Evolutionary conservation across 2,888 invertebrate species (phyloP).

Genomic region (Drosophila antonietae): DNA sequence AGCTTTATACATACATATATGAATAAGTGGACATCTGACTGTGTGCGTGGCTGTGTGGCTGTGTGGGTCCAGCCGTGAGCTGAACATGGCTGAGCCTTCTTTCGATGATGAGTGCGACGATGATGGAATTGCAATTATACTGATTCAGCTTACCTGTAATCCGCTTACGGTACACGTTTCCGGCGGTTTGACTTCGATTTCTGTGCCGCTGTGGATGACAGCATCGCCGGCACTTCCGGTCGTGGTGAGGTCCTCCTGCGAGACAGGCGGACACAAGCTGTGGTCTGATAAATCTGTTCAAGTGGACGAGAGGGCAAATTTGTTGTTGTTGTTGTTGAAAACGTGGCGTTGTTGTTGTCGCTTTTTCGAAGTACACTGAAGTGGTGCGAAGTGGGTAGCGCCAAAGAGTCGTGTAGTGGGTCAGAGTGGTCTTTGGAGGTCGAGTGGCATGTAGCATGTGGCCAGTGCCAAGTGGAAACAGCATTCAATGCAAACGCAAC

Average conservation of each 20-base stretch:
- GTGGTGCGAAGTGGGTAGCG: conserved; percentile 30
- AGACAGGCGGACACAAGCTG: conserved; percentile 83
- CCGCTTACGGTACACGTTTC: conserved; percentile 85
- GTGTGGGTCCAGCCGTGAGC: conserved; percentile 23
- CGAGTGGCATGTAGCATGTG: conserved; percentile 27
- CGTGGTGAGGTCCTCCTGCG: conserved; percentile 82
- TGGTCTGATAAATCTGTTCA: conserved; percentile 83
- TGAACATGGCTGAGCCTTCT: conserved; percentile 43
- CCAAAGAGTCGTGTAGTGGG: conserved; percentile 27
- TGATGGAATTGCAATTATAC: conserved; percentile 75
- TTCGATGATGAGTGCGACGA: conserved; percentile 64
- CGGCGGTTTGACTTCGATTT: conserved; percentile 87
- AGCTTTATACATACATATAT: conserved; percentile 3
- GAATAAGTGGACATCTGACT: conserved; percentile 8
- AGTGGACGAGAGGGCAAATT: conserved; percentile 63
- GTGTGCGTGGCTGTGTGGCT: conserved; percentile 11
- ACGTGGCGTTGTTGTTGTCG: conserved; percentile 28
- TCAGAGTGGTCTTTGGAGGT: conserved; percentile 22
- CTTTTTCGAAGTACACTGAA: conserved; percentile 43
- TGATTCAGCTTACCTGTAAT: conserved; percentile 88
- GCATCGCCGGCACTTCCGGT: conserved; percentile 77
- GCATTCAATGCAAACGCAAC: conserved; percentile 50
- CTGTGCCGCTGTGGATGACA: conserved; percentile 83
- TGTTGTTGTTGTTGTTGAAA: conserved; percentile 14
- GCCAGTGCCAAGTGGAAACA: conserved; percentile 45